Evolutionary conservation across 2,113 vertebrate species (phyloP), one percentile per base, ranked within the genome.

Genomic region (Odocoileus hemionus): DNA sequence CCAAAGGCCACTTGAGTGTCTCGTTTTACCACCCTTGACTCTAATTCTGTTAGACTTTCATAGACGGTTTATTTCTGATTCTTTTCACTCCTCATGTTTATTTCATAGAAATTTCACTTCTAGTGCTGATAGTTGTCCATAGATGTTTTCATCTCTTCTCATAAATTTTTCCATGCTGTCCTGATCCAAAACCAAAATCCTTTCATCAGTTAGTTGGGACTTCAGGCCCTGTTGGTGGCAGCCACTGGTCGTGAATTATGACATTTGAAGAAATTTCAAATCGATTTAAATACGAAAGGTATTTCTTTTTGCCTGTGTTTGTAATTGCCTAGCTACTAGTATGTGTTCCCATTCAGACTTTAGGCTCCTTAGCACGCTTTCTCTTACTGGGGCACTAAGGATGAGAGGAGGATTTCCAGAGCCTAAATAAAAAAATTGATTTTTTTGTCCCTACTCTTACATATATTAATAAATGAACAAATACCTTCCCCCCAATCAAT

Each of bases 401-500:
- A 43, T 64, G 52, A 80, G 30, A 89, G 60, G 87, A 91, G 57
- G 21, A 86, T 97, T 97, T 94, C 55, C 36, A 85, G 89, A 89
- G 16, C 13, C 26, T 79, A 30, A 28, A 28, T 79, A 25, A 39
- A n/a, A 60, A 28, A 55, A 30, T 50, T 50, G 23, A 64, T 36
- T 94, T 97, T 94, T 96, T 57, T 26, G 25, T 55, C 7, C 57
- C 23, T 94, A 78, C n/a, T 17, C 14, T 83, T 74, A 6, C 76
- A 15, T 55, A n/a, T 74, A 64, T 82, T 82, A 85, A 50, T 86
- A 93, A 86, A 64, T 36, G 19, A 52, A 19, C 60, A 21, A 7
- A 9, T 7, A 26, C 39, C 67, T 89, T 67, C 7, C 9, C 1
- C 6, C 3, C 6, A 19, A 33, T 88, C 26, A 61, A 0, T 89